A percentile compares a stretch with the other conserved stretches of the same genome.
phyloP scores from a whole-genome alignment of 2,113 vertebrate species.

The Gymnorhina tibicen region DNA sequence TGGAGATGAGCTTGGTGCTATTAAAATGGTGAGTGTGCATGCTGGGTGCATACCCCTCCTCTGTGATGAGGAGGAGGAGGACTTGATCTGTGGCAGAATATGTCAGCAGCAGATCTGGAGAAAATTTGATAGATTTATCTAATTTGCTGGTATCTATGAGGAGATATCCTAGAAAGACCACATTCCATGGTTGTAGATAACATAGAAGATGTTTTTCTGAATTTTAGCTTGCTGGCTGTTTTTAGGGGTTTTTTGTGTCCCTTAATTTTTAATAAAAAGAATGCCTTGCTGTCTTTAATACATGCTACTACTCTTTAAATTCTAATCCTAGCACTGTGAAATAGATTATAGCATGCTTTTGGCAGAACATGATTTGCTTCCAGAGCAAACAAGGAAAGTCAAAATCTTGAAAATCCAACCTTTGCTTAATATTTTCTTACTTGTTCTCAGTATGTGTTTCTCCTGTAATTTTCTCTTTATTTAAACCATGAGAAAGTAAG shows the following conservation, averaged over 20 bases:
- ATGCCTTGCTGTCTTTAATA: not conserved
- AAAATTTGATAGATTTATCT: not conserved
- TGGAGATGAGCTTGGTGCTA: not conserved
- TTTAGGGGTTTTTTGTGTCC: not conserved
- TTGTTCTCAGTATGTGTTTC: not conserved
- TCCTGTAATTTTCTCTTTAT: not conserved
- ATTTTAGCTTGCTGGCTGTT: not conserved
- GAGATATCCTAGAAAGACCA: not conserved
- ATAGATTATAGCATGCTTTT: not conserved
- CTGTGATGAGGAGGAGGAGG: not conserved
- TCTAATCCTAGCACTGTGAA: not conserved
- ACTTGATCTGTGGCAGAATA: not conserved
- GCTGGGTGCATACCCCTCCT: not conserved
- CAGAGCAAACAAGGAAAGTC: not conserved
- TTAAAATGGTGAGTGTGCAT: not conserved
- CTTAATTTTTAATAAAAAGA: not conserved
- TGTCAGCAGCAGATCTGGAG: not conserved
- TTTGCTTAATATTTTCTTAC: slow-evolving; percentile 4
- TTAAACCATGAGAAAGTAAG: not conserved
- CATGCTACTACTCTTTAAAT: not conserved
- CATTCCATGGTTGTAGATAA: not conserved
- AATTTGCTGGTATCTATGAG: not conserved
- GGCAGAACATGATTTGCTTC: not conserved
- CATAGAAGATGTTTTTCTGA: not conserved
- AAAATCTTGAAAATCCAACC: not conserved